Conservation (phyloP, 2,888 invertebrate genomes). For the Harmothoe impar region DNA sequence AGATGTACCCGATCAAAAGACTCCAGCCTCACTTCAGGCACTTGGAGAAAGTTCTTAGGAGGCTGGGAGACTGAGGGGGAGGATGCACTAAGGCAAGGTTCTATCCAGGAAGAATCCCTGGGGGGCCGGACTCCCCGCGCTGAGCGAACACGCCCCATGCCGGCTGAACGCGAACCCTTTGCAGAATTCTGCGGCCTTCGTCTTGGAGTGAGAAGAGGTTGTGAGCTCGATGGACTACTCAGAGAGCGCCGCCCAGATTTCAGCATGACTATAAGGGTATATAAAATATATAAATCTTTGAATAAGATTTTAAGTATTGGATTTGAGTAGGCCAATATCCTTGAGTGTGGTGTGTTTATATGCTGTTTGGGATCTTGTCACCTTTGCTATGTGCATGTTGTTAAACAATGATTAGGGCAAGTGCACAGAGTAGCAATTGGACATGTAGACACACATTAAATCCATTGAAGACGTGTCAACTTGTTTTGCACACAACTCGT, state of each 20-base stretch:
- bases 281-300: too few species aligned
- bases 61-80: background rate
- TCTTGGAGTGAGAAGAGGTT: background rate
- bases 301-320: too few species aligned
- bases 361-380: too few species aligned
- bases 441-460: too few species aligned
- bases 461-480: too few species aligned
- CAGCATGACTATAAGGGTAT: background rate
- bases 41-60: background rate
- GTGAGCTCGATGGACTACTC: background rate
- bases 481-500: too few species aligned
- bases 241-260: background rate
- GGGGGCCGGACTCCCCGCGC: background rate
- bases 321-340: too few species aligned
- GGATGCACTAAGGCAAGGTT: background rate
- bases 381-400: too few species aligned
- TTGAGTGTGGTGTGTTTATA: too few species aligned
- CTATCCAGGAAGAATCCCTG: background rate
- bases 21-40: conserved; percentile 8
- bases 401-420: too few species aligned
- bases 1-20: conserved; percentile 9
- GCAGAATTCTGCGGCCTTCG: background rate
- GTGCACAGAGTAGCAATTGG: too few species aligned
- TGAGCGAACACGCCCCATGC: background rate
- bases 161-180: background rate